These are phyloP conservation scores for Pseudoips prasinana DNA, from an alignment of 2,888 invertebrate genomes.

Conservation along the genomic window DNA sequence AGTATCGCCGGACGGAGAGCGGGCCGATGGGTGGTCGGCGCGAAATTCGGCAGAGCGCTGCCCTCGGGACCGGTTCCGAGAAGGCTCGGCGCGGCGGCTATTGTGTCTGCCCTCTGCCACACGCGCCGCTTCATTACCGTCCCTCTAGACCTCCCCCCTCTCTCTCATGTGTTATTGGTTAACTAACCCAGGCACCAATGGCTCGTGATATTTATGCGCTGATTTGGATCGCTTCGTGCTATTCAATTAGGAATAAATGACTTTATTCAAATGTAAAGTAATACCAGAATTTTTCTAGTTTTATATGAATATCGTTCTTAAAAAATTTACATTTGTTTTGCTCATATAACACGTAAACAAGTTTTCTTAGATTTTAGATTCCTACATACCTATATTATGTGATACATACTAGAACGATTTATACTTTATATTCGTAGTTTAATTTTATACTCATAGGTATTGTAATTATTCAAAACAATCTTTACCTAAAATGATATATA, in stretches of 20 bases:
- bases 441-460: too few species aligned
- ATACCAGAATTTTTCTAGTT: too few species aligned
- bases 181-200: slow-evolving; percentile 49
- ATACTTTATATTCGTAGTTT: too few species aligned
- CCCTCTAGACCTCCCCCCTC: slow-evolving; percentile 38
- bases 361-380: too few species aligned
- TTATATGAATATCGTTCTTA: too few species aligned
- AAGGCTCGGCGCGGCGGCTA: slow-evolving; percentile 71
- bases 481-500: too few species aligned
- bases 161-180: slow-evolving; percentile 29
- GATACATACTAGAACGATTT: too few species aligned
- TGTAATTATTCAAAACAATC: too few species aligned
- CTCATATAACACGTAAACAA: too few species aligned
- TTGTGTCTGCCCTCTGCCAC: slow-evolving; percentile 74
- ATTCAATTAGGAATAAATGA: slow-evolving; percentile 18
- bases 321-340: too few species aligned
- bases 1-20: slow-evolving; percentile 57
- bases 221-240: slow-evolving; percentile 25
- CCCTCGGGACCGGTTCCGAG: slow-evolving; percentile 72
- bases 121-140: slow-evolving; percentile 67
- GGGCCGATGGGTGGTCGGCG: slow-evolving; percentile 75
- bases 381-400: too few species aligned
- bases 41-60: slow-evolving; percentile 77
- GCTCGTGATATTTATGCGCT: slow-evolving; percentile 33
- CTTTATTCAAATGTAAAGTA: too few species aligned